Percentiles rank a stretch among this genome's conserved stretches.
These are phyloP conservation scores for Mustelus asterias DNA, from an alignment of 2,113 vertebrate species.

Conservation along the genomic window DNA sequence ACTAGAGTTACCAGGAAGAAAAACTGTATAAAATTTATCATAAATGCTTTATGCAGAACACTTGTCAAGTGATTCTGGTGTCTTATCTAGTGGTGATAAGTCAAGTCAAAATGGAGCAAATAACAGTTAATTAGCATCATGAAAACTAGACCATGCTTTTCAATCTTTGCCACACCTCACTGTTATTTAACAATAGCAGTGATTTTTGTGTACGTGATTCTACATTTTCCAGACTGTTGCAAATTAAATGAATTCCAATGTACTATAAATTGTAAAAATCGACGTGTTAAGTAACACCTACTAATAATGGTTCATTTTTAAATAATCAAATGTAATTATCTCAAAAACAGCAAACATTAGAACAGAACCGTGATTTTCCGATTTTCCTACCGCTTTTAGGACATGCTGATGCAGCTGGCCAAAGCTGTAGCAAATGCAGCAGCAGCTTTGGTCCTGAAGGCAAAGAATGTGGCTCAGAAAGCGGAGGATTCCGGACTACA, in stretches of 20 bases:
- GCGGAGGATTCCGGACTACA: conserved; percentile 78
- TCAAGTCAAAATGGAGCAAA: background rate
- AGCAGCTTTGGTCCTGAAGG: conserved; percentile 82
- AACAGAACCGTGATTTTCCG: background rate
- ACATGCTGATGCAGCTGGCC: conserved; percentile 90
- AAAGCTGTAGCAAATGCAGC: conserved; percentile 90
- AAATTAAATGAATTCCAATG: background rate
- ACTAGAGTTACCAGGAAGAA: background rate
- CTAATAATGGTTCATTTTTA: background rate
- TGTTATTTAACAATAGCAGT: background rate
- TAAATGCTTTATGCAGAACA: background rate
- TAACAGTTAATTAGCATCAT: background rate
- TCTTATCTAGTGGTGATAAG: background rate
- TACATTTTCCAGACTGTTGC: background rate
- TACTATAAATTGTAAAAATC: background rate
- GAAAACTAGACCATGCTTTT: conserved; percentile 12
- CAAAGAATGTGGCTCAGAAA: conserved; percentile 93
- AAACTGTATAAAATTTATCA: background rate
- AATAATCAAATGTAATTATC: background rate
- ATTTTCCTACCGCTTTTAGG: conserved; percentile 52
- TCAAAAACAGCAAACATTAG: background rate
- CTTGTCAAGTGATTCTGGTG: background rate
- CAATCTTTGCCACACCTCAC: background rate
- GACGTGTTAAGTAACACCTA: background rate
- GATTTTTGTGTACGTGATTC: background rate